Evolutionary conservation across 2,113 vertebrate genomes (phyloP), one percentile per base, ranked within the genome.

Genomic region (Nerophis ophidion): DNA sequence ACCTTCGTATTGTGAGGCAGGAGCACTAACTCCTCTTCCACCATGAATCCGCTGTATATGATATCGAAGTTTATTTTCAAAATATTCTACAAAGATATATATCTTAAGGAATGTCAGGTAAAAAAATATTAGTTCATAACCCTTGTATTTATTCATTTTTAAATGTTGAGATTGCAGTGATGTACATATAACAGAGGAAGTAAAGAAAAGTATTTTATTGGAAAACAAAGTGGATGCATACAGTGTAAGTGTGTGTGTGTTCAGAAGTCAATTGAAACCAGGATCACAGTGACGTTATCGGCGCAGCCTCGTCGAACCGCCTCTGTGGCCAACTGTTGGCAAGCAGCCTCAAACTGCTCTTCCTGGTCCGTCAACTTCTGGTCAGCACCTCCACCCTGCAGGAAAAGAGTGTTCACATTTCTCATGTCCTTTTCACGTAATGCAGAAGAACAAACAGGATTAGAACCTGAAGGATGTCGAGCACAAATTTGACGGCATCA

Each of bases 211-310:
- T 1, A 0, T 26, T 75, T 79, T 73, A 77, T 75, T 81, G 17
- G 7, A 63, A 74, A 70, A 72, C 8, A 53, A 45, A 65, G n/a
- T 54, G 2, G 4, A 38, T 40, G 15, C 35, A 40, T 14, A 33
- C 33, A 6, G 35, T 16, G 34, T 42, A 44, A 38, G 45, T 36
- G 36, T 16, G 40, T 7, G 55, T 14, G 35, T 35, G 57, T 74
- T 94, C 87, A 94, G 77, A 75, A 91, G 48, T 87, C 86, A 47
- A 98, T 84, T 51, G 89, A 91, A 7, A 98, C 89, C 67, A 98
- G 56, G 84, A 99, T 86, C 19, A 98, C 94, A 0, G 97, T 99
- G 74, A 98, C 97, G 0, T 99, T 99, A 87, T 99, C 97, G 0
- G 94, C 96, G 0, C 94, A 94, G 15, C 96, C 96, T 5, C 96